Conservation (phyloP, 2,113 vertebrate species). For the Colinus virginianus region DNA sequence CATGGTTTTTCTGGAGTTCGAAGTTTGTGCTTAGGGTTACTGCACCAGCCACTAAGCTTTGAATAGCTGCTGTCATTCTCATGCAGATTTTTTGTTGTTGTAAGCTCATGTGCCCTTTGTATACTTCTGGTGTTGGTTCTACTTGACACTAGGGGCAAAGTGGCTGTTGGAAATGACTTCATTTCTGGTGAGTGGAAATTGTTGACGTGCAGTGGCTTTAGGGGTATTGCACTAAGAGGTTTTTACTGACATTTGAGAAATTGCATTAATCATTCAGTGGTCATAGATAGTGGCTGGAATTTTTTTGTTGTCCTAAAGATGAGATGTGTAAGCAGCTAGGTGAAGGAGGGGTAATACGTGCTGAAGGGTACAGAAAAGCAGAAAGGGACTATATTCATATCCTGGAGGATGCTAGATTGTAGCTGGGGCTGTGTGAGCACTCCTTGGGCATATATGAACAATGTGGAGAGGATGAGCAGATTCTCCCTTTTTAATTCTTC, state of each 20-base stretch:
- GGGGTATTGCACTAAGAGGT: neutral
- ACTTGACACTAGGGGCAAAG: neutral
- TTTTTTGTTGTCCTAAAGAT: neutral
- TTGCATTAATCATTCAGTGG: neutral
- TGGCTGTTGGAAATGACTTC: neutral
- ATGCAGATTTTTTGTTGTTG: neutral
- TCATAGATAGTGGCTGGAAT: neutral
- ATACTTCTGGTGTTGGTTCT: neutral
- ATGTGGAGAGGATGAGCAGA: neutral
- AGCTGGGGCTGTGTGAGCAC: neutral
- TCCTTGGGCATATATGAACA: neutral
- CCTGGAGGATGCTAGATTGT: neutral
- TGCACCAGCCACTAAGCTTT: neutral
- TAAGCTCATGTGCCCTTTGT: neutral
- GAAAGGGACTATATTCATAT: neutral
- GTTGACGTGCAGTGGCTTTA: neutral
- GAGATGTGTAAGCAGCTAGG: neutral
- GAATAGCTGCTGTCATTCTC: neutral
- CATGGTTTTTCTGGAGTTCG: neutral
- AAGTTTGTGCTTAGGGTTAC: neutral
- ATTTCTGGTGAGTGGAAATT: neutral
- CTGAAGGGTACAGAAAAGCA: neutral
- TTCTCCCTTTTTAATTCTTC: neutral
- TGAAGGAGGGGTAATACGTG: neutral
- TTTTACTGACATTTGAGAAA: neutral